These are phyloP conservation scores for Psilanteris sp. DNA, from an alignment of 1,140 invertebrate species.

Conservation along the genomic window DNA sequence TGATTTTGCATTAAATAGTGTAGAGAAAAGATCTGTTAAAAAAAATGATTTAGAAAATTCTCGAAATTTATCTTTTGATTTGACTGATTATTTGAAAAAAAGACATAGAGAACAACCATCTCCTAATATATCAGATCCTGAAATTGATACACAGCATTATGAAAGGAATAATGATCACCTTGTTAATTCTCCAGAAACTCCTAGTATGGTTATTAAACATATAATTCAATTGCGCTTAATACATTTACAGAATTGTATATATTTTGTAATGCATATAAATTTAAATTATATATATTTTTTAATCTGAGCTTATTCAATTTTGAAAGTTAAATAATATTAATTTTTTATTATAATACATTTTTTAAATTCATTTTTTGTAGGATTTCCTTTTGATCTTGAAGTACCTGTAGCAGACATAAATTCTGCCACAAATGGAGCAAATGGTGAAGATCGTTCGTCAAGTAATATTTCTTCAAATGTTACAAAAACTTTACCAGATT, in stretches of 20 bases:
- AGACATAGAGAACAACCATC: slow-evolving; percentile 46
- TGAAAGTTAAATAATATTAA: too few relatives aligned
- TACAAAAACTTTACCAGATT: slow-evolving; percentile 86
- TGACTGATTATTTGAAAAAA: slow-evolving; percentile 69
- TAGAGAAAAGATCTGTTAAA: slow-evolving; percentile 64
- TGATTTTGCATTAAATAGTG: slow-evolving; percentile 77
- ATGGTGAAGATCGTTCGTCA: slow-evolving; percentile 18
- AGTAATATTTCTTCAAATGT: slow-evolving; percentile 71
- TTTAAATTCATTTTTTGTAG: too few relatives aligned
- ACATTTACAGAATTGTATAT: too few relatives aligned
- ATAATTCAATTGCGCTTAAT: too few relatives aligned
- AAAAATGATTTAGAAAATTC: slow-evolving; percentile 64
- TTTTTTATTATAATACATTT: too few relatives aligned
- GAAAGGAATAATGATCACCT: slow-evolving; percentile 48
- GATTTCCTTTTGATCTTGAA: slow-evolving; percentile 73
- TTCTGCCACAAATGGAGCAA: slow-evolving; percentile 43
- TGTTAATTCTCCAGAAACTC: slow-evolving; percentile 62
- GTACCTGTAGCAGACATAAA: slow-evolving; percentile 62
- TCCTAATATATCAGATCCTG: slow-evolving; percentile 59
- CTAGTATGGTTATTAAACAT: slow-evolving; percentile 62
- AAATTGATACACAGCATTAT: slow-evolving; percentile 69
- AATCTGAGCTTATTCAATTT: too few relatives aligned
- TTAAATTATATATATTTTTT: too few relatives aligned
- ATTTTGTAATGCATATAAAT: too few relatives aligned
- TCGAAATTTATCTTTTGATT: slow-evolving; percentile 69